These are phyloP conservation scores for Poecilia velifera DNA, from an alignment of 2,797 vertebrate genomes.

Conservation along the genomic window DNA sequence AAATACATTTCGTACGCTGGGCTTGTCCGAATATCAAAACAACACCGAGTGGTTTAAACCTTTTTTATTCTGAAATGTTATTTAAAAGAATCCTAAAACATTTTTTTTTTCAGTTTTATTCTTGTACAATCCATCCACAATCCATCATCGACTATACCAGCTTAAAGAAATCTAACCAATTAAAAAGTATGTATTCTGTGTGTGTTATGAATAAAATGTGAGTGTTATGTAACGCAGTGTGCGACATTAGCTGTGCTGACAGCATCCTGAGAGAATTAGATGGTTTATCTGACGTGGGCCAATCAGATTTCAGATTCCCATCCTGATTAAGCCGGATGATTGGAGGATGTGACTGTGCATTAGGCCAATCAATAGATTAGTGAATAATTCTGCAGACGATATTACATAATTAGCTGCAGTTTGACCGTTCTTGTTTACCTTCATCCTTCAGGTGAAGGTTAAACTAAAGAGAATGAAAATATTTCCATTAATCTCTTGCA, in stretches of 20 bases:
- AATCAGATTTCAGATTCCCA: conserved; percentile 38
- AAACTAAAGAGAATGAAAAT: background rate
- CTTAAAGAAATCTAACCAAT: background rate
- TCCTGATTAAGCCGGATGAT: conserved; percentile 30
- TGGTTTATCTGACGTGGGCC: conserved; percentile 38
- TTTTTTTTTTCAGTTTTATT: background rate
- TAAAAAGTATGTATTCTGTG: background rate
- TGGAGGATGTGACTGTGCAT: conserved; percentile 17
- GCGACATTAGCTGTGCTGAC: conserved; percentile 42
- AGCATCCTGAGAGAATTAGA: conserved; percentile 34
- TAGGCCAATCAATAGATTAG: conserved; percentile 47
- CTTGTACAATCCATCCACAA: background rate
- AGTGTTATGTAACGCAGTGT: conserved; percentile 39
- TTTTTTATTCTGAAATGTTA: background rate
- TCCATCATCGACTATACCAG: background rate
- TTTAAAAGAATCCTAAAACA: background rate
- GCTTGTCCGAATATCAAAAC: background rate
- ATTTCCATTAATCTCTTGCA: background rate
- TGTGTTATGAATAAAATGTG: conserved; percentile 2
- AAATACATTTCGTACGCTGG: background rate
- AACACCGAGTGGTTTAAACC: background rate
- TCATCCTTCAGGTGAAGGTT: background rate
- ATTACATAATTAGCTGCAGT: conserved; percentile 39
- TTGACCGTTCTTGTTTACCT: background rate
- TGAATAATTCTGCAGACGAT: conserved; percentile 23